Evolutionary conservation across 2,113 vertebrate genomes (phyloP).

Genomic region (Sminthopsis crassicaudata): DNA sequence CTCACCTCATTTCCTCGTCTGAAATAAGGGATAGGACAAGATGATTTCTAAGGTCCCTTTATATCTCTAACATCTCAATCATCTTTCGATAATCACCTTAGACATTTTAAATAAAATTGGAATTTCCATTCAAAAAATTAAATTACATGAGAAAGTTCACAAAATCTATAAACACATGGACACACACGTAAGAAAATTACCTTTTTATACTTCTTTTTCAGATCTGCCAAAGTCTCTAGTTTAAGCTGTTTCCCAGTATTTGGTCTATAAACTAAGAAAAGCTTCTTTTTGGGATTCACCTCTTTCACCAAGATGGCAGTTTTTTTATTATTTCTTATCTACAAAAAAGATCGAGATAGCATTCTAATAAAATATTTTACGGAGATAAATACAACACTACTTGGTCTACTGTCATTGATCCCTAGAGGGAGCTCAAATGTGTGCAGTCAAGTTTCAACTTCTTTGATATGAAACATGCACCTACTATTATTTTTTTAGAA

Average conservation of each 20-base stretch:
- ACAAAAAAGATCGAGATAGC: neutral
- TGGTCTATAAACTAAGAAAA: slow-evolving; percentile 96
- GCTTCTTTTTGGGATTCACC: slow-evolving; percentile 95
- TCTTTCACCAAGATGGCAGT: slow-evolving; percentile 96
- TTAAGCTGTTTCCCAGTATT: slow-evolving; percentile 98
- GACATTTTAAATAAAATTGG: neutral
- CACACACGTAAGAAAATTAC: slow-evolving; percentile 76
- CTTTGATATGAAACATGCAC: neutral
- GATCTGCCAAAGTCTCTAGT: slow-evolving; percentile 93
- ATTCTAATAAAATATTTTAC: neutral
- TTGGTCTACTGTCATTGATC: neutral
- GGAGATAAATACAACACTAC: neutral
- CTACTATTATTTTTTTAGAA: neutral
- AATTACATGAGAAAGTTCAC: neutral
- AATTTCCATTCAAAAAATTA: neutral
- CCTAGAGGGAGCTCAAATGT: neutral
- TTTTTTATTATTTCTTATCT: slow-evolving; percentile 99
- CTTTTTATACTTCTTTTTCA: slow-evolving; percentile 99
- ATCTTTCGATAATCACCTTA: neutral
- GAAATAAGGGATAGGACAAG: no score
- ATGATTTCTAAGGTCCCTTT: neutral
- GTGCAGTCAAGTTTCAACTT: neutral
- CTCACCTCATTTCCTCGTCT: no score
- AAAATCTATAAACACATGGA: slow-evolving; percentile 4
- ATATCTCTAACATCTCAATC: neutral